Evolutionary conservation across 1,140 invertebrate species (phyloP), one percentile per base, ranked within the genome.

Genomic region (Plectrocnemia conspersa): DNA sequence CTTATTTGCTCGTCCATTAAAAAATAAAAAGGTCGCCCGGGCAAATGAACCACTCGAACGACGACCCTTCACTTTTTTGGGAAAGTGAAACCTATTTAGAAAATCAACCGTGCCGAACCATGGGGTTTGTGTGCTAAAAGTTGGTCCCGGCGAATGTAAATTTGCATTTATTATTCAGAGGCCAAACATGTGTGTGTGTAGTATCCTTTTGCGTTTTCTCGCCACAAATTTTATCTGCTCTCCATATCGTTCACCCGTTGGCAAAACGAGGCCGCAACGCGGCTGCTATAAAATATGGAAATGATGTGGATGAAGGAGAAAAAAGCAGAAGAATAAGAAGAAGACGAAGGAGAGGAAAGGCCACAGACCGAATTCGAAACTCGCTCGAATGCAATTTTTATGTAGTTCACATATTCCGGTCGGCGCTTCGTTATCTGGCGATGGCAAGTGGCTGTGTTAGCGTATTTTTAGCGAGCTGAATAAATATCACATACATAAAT

Each of bases 141-240:
- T 16, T 6, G n/a, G n/a, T n/a, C n/a, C n/a, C n/a, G n/a, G n/a
- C n/a, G 35, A 7, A 9, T 10, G 35, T 16, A 16, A 38, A 38
- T 38, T 38, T 38, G 35, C 35, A 38, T 38, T 38, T 38, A 38
- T 38, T 38, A 38, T 38, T 38, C 35, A 38, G 35, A 38, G 35
- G 35, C 35, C 35, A 38, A 16, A 38, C 35, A 38, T n/a, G n/a
- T n/a, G n/a, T n/a, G n/a, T n/a, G n/a, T n/a, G n/a, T 16, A 38
- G 35, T 6, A 16, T 38, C 35, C 35, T 38, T 38, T 38, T 16
- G 13, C 35, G 35, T 38, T 38, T 38, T 38, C 35, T 38, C 35
- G 18, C 35, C 35, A 38, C 35, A 5, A 38, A 38, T 38, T 38
- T 38, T 38, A 38, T 38, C 35, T 38, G 7, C 13, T 38, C 35